Conservation (phyloP, 2,797 vertebrate genomes). For the Typhlichthys eigenmanni region DNA sequence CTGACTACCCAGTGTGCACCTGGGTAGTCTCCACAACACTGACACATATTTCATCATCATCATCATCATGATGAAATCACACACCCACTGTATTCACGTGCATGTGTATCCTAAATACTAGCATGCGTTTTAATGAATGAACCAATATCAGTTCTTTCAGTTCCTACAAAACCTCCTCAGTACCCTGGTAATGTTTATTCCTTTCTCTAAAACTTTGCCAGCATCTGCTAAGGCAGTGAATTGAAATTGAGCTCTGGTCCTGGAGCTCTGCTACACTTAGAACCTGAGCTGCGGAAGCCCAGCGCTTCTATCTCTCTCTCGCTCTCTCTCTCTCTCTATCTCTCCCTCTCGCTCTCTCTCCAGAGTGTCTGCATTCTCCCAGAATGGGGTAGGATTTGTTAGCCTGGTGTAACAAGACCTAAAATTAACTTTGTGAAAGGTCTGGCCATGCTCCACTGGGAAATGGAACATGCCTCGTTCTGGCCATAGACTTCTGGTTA, state of each 20-base stretch:
- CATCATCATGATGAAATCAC: conserved; percentile 35
- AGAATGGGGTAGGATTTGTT: too few relatives aligned
- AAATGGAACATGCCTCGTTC: too few relatives aligned
- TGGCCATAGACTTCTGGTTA: too few relatives aligned
- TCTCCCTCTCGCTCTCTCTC: too few relatives aligned
- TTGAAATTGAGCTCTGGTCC: conserved; percentile 52
- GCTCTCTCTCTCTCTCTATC: too few relatives aligned
- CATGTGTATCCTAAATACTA: conserved; percentile 1
- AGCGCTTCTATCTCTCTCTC: too few relatives aligned
- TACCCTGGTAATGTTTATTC: conserved; percentile 24
- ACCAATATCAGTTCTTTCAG: too few relatives aligned
- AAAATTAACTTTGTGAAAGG: too few relatives aligned
- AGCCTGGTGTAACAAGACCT: too few relatives aligned
- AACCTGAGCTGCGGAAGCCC: conserved; percentile 10
- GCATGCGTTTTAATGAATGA: too few relatives aligned
- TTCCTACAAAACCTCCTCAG: conserved; percentile 6
- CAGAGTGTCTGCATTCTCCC: too few relatives aligned
- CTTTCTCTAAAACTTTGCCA: conserved; percentile 23
- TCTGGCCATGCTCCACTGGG: too few relatives aligned
- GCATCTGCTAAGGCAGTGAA: conserved; percentile 45
- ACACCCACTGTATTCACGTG: conserved; percentile 18
- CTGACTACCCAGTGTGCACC: conserved; percentile 58
- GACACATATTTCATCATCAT: conserved; percentile 45
- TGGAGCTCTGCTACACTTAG: conserved; percentile 33
- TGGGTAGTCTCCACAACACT: conserved; percentile 50